These are phyloP conservation scores for Chouioia cunea DNA, from an alignment of 2,888 invertebrate species.

Conservation along the genomic window DNA sequence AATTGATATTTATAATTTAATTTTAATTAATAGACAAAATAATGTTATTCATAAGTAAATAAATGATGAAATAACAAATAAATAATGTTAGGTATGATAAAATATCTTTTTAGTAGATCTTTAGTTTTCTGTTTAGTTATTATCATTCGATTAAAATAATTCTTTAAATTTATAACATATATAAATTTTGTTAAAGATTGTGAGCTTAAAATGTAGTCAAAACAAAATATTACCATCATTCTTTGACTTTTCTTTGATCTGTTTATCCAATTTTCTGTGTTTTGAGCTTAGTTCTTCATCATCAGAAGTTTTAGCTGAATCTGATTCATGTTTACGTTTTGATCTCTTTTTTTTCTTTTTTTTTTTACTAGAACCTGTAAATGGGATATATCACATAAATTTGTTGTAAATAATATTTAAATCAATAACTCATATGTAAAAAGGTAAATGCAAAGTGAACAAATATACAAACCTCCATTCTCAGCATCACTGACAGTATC, in stretches of 20 bases:
- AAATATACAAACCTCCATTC: conserved; percentile 36
- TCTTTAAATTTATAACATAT: no score
- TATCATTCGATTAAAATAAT: no score
- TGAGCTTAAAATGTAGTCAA: no score
- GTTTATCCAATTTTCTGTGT: conserved; percentile 50
- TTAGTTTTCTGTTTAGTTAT: no score
- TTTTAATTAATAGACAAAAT: no score
- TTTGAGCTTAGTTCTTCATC: conserved; percentile 53
- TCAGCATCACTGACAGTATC: conserved; percentile 53
- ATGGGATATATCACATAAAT: not conserved
- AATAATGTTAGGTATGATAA: no score
- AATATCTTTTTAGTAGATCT: no score
- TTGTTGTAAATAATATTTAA: not conserved
- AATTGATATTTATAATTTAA: no score
- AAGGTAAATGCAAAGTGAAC: conserved; percentile 1
- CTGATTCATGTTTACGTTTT: conserved; percentile 39
- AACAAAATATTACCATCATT: not conserved
- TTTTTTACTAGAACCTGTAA: conserved; percentile 40
- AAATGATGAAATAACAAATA: no score
- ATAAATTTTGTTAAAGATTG: no score
- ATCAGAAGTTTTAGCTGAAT: conserved; percentile 45
- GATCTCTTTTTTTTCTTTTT: conserved; percentile 47
- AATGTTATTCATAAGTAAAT: no score
- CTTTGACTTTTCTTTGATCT: conserved; percentile 25
- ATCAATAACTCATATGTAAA: not conserved